These are phyloP conservation scores for Drosophila fulvimacula DNA, from an alignment of 2,888 invertebrate species.

Conservation along the genomic window DNA sequence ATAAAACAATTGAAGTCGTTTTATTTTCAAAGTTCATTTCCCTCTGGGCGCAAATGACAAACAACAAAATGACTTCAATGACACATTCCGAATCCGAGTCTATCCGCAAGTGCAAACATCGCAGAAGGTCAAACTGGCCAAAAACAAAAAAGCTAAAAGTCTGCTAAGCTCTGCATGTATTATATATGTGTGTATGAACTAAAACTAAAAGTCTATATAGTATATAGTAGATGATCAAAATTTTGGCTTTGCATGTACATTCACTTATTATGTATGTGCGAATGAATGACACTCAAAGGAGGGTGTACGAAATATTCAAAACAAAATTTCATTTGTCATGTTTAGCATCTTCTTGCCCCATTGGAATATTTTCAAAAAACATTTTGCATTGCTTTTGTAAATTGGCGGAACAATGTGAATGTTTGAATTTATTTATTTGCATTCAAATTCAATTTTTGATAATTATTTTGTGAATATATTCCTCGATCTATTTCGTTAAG, in stretches of 20 bases:
- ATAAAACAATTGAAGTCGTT: conserved; percentile 21
- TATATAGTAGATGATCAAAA: not conserved
- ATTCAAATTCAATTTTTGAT: conserved; percentile 3
- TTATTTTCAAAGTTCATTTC: conserved; percentile 39
- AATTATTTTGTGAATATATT: conserved; percentile 1
- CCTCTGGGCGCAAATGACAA: conserved; percentile 21
- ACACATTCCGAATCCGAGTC: conserved; percentile 10
- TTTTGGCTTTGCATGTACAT: conserved; percentile 10
- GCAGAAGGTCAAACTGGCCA: conserved; percentile 3
- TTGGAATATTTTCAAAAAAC: conserved; percentile 12
- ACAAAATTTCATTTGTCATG: conserved; percentile 42
- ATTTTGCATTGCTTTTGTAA: conserved; percentile 21
- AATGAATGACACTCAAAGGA: conserved; percentile 27
- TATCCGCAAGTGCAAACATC: conserved; percentile 17
- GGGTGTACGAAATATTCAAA: conserved; percentile 34
- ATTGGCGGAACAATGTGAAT: conserved; percentile 9
- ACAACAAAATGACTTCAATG: conserved; percentile 21
- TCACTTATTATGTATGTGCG: conserved; percentile 25
- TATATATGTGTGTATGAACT: conserved; percentile 1
- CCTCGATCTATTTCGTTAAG: not conserved
- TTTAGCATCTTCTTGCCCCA: conserved; percentile 27
- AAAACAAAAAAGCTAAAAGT: conserved; percentile 7
- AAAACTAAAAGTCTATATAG: conserved; percentile 4
- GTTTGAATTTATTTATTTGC: conserved; percentile 4
- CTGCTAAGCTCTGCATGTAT: not conserved